A percentile compares a stretch with the other conserved stretches of the same genome.
Conservation (phyloP, 1,140 invertebrate genomes). For the Sarcophaga peregrina region DNA sequence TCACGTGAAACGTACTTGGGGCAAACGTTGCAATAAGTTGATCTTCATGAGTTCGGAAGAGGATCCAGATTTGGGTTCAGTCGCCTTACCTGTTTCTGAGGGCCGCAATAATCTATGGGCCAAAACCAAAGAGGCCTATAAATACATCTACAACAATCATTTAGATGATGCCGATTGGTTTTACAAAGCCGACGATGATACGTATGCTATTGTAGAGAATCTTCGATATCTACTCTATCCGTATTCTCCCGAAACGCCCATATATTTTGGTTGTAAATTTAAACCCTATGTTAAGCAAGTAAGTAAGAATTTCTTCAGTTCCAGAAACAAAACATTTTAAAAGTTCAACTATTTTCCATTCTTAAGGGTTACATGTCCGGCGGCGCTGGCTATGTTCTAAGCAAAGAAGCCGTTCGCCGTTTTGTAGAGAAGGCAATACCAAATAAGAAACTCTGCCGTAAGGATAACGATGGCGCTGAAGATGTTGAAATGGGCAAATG, state of each 20-base stretch:
- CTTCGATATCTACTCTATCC: conserved; percentile 86
- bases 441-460: conserved; percentile 74
- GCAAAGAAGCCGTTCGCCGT: conserved; percentile 78
- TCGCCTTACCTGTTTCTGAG: conserved; percentile 83
- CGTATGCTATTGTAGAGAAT: conserved; percentile 93
- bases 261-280: conserved; percentile 92
- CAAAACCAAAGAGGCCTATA: conserved; percentile 96
- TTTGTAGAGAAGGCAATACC: conserved; percentile 81
- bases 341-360: background rate
- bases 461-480: conserved; percentile 82
- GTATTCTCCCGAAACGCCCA: conserved; percentile 76
- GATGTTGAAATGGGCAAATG: conserved; percentile 96
- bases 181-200: conserved; percentile 95
- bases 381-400: conserved; percentile 93
- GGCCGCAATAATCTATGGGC: conserved; percentile 92
- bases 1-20: conserved; percentile 97
- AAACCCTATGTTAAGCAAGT: conserved; percentile 83
- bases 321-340: background rate
- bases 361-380: conserved; percentile 92
- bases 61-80: conserved; percentile 75
- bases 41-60: conserved; percentile 88
- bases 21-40: conserved; percentile 88
- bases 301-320: background rate
- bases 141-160: conserved; percentile 87
- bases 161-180: conserved; percentile 90